Evolutionary conservation across 2,888 invertebrate genomes (phyloP).

Genomic region (Chromoteleia sp.): DNA sequence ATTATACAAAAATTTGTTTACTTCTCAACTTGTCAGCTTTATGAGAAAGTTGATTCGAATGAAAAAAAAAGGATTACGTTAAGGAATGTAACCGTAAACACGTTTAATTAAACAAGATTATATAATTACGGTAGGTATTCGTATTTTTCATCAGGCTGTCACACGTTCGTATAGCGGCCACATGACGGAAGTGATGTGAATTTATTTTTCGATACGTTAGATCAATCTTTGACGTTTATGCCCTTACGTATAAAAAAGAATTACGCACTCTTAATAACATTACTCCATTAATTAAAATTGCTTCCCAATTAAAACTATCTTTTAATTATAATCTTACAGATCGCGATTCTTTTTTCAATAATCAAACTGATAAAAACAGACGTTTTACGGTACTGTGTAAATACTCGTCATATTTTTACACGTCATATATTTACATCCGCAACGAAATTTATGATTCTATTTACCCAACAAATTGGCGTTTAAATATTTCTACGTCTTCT

Average conservation of each 20-base stretch:
- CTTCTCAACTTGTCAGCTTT: too few relatives aligned
- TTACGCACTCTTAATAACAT: too few relatives aligned
- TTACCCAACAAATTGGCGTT: conserved; percentile 43
- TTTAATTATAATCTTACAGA: too few relatives aligned
- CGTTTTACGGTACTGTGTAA: conserved; percentile 23
- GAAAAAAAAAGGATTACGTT: background rate
- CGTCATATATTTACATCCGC: conserved; percentile 6
- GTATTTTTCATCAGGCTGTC: conserved; percentile 19
- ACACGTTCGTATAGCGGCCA: background rate
- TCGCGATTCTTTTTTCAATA: too few relatives aligned
- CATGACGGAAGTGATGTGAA: conserved; percentile 19
- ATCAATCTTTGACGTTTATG: background rate
- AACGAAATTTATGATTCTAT: conserved; percentile 44
- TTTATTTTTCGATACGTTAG: background rate
- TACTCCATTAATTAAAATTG: too few relatives aligned
- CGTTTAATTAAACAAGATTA: conserved; percentile 20
- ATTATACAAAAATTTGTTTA: too few relatives aligned
- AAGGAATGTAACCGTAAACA: conserved; percentile 12
- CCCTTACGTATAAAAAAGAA: too few relatives aligned
- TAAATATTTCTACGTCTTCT: background rate
- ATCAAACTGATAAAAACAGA: too few relatives aligned
- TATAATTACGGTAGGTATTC: conserved; percentile 8
- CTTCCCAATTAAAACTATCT: too few relatives aligned
- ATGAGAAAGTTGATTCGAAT: too few relatives aligned
- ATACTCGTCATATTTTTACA: conserved; percentile 11